A percentile compares a stretch with the other conserved stretches of the same genome.
phyloP scores from a whole-genome alignment of 1,140 invertebrate genomes.

The Drosophila arizonae region DNA sequence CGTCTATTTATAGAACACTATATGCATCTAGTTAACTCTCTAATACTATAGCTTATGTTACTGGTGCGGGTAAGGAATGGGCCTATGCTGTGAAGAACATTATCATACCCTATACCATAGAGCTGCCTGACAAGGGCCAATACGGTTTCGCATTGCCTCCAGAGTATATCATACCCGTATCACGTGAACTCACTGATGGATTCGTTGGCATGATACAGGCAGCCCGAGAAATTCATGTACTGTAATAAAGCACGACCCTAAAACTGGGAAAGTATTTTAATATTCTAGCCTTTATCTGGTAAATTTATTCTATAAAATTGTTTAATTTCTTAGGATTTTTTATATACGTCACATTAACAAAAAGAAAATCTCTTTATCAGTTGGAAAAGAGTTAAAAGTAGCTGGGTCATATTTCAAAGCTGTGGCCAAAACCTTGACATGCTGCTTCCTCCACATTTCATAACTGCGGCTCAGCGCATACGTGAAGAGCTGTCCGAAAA shows the following conservation, averaged over 20 bases:
- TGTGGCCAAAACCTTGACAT: constrained; percentile 12
- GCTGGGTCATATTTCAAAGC: constrained; percentile 7
- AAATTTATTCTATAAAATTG: too few relatives aligned
- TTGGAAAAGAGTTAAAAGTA: neutral
- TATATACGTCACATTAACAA: too few relatives aligned
- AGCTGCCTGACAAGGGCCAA: constrained; percentile 87
- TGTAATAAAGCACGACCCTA: constrained; percentile 35
- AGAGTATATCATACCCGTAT: constrained; percentile 89
- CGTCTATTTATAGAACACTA: too few relatives aligned
- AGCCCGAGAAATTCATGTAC: constrained; percentile 75
- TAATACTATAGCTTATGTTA: constrained; percentile 82
- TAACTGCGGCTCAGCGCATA: constrained; percentile 1
- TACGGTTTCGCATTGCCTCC: constrained; percentile 91
- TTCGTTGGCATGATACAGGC: constrained; percentile 86
- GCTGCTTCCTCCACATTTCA: neutral
- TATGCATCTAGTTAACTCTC: neutral
- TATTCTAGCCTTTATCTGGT: too few relatives aligned
- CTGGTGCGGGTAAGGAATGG: constrained; percentile 88
- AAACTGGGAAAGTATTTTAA: neutral
- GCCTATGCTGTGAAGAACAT: constrained; percentile 87
- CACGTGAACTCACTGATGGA: constrained; percentile 87
- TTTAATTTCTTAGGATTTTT: too few relatives aligned
- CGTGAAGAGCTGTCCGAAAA: constrained; percentile 46
- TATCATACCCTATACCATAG: constrained; percentile 88
- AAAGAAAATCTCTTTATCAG: too few relatives aligned